These are phyloP conservation scores for Ctenoplectra terminalis DNA, from an alignment of 1,140 invertebrate genomes.

Conservation along the genomic window DNA sequence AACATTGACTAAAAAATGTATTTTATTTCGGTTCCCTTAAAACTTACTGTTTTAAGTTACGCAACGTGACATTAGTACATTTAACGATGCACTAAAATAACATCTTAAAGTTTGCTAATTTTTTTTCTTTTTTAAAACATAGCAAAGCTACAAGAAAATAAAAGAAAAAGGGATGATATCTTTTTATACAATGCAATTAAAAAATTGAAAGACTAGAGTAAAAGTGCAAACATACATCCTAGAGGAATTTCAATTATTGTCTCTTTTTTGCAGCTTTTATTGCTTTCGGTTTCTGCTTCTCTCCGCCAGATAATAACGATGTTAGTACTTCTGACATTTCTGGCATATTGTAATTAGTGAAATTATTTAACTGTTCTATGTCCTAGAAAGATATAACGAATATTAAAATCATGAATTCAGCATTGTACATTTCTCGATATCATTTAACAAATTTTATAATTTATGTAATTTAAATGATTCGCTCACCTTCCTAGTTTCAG, in stretches of 20 bases:
- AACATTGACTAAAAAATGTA: background rate
- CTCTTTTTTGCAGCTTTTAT: conserved; percentile 88
- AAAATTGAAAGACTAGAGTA: conserved; percentile 57
- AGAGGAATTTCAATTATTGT: conserved; percentile 69
- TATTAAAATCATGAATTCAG: background rate
- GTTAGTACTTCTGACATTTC: conserved; percentile 96
- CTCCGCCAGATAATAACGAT: conserved; percentile 88
- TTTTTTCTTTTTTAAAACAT: background rate
- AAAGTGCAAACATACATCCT: conserved; percentile 43
- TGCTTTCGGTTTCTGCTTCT: conserved; percentile 85
- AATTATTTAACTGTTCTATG: conserved; percentile 93
- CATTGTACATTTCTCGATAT: background rate
- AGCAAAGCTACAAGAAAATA: background rate
- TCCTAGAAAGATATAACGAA: conserved; percentile 83
- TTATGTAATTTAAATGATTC: background rate
- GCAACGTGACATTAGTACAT: background rate
- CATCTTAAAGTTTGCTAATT: conserved; percentile 1
- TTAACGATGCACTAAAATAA: background rate
- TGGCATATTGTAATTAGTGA: conserved; percentile 93
- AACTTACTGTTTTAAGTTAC: background rate
- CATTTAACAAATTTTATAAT: conserved; percentile 18
- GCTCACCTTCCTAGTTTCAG: conserved; percentile 92
- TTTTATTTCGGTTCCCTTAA: background rate
- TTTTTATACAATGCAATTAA: conserved; percentile 11
- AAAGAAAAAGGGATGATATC: background rate